Base-by-base conservation (phyloP, 2,797 vertebrate genomes). In the Taenioides sp. region DNA sequence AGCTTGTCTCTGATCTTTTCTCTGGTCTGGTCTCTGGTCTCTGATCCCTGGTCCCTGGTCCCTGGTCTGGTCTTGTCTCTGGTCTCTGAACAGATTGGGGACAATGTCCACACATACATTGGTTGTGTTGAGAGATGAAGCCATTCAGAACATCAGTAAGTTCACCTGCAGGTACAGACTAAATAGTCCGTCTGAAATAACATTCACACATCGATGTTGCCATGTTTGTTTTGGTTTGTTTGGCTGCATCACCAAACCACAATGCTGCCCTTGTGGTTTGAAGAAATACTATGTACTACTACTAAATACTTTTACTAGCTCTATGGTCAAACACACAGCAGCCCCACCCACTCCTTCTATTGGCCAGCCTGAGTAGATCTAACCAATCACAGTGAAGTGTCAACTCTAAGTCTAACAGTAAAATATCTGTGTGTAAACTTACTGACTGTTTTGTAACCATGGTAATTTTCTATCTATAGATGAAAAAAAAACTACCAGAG, bases 81-180 rank as follows among this genome's bases (percentile, higher is more conserved):
- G 49, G 6, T 52, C 75, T 82, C 72, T 74, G 65, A 79, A 82
- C 74, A 40, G 9, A 40, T 10, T 40, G 37, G 37, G 37, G 9
- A 9, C 37, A 40, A 40, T 40, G 37, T 40, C 37, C 37, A 12
- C 37, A 40, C 37, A 40, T 40, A 11, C 37, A 40, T 3, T 72
- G 55, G 67, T 84, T 66, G 55, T 83, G 76, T 72, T 59, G 77
- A 73, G 70, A 69, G 73, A 74, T 47, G 43, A 65, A 77, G 82
- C 18, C 72, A 65, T 65, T 71, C 25, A 9, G 54, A 61, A 18
- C 6, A 1, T 61, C 69, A 72, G 7, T 47, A 16, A 47, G 43
- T 47, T 47, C 43, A 47, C 43, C 3, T 47, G 43, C 43, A 47
- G 43, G 43, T 16, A 16, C 43, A 43, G 40, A 43, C 40, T 12